A percentile compares a stretch with the other conserved stretches of the same genome.
These are phyloP conservation scores for Tromatobia lineatoria DNA, from an alignment of 2,888 invertebrate genomes.

Conservation along the genomic window DNA sequence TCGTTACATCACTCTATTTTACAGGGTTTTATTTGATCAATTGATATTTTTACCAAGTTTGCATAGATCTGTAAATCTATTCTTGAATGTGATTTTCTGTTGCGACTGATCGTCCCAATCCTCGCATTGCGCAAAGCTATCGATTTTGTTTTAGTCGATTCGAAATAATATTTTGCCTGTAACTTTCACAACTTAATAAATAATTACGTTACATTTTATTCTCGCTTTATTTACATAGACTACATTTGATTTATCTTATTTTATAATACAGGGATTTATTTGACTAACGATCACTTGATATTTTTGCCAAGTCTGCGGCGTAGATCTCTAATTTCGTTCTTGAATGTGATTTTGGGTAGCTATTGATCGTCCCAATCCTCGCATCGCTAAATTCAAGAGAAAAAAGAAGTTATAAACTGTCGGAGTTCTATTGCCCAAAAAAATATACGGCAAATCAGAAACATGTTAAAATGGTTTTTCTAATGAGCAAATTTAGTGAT, in stretches of 20 bases:
- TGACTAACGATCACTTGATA: background rate
- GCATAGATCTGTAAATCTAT: background rate
- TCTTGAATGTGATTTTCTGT: background rate
- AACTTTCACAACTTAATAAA: conserved; percentile 62
- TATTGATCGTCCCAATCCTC: conserved; percentile 90
- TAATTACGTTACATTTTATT: conserved; percentile 45
- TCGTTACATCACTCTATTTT: too few relatives aligned
- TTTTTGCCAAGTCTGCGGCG: conserved; percentile 3
- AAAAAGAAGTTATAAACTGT: too few relatives aligned
- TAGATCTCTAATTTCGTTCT: background rate
- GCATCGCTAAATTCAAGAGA: conserved; percentile 86
- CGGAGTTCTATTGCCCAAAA: too few relatives aligned
- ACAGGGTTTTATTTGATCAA: background rate
- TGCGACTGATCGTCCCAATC: conserved; percentile 88
- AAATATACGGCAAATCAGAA: too few relatives aligned
- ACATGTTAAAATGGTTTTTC: too few relatives aligned
- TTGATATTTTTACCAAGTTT: conserved; percentile 1
- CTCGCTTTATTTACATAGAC: background rate
- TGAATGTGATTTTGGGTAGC: background rate
- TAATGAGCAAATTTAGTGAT: too few relatives aligned
- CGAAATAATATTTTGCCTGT: conserved; percentile 63
- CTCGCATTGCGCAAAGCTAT: conserved; percentile 88
- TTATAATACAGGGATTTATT: background rate
- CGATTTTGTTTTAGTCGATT: conserved; percentile 28
- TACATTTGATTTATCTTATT: background rate